Evolutionary conservation across 2,888 invertebrate species (phyloP).

Genomic region (Loripinus fragilis): DNA sequence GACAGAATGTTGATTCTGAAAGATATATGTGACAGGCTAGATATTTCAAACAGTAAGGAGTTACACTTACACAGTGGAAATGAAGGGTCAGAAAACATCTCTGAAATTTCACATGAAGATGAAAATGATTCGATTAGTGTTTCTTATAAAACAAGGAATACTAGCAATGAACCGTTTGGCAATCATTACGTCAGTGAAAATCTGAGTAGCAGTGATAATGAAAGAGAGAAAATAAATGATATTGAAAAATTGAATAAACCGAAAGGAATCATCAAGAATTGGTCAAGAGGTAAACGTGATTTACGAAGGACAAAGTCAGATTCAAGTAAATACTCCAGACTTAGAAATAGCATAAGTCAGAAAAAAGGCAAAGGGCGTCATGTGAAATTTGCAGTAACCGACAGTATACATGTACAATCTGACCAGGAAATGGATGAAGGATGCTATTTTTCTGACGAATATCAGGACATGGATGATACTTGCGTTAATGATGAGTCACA

Average conservation of each 20-base stretch:
- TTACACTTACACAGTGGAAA: not conserved
- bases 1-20: not conserved
- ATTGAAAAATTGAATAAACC: not conserved
- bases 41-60: not conserved
- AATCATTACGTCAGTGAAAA: too few species aligned
- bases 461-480: too few species aligned
- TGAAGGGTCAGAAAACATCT: too few species aligned
- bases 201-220: too few species aligned
- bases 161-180: too few species aligned
- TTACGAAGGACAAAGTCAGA: not conserved
- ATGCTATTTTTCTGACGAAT: too few species aligned
- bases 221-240: not conserved
- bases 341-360: not conserved
- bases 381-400: too few species aligned
- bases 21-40: not conserved
- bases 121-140: too few species aligned
- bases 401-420: too few species aligned
- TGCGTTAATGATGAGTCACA: too few species aligned
- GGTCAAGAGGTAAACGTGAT: not conserved
- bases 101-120: too few species aligned
- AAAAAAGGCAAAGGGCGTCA: not conserved
- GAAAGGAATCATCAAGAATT: not conserved
- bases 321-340: not conserved
- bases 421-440: too few species aligned
- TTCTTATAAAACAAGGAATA: not conserved